A percentile compares a stretch with the other conserved stretches of the same genome.
These are phyloP conservation scores for Epinephelus awoara DNA, from an alignment of 2,797 vertebrate species.

Conservation along the genomic window DNA sequence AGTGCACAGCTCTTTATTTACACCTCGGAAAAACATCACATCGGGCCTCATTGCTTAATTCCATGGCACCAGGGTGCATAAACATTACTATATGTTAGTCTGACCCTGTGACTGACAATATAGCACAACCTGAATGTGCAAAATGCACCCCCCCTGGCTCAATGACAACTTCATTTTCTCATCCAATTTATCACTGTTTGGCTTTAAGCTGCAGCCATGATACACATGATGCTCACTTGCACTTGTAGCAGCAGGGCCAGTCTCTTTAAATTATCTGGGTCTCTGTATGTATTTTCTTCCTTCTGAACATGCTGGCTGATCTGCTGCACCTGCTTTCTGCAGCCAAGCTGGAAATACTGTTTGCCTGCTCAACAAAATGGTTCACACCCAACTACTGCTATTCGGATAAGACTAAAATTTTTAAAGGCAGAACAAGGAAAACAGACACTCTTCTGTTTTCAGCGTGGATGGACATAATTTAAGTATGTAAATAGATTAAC, in stretches of 20 bases:
- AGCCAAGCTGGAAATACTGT: constrained; percentile 38
- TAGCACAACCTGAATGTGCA: constrained; percentile 52
- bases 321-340: constrained; percentile 37
- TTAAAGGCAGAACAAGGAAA: constrained; percentile 7
- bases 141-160: constrained; percentile 52
- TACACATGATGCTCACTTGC: constrained; percentile 48
- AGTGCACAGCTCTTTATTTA: constrained; percentile 44
- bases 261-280: constrained; percentile 54
- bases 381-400: constrained; percentile 41
- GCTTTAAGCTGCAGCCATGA: constrained; percentile 57
- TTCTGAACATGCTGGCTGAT: constrained; percentile 25
- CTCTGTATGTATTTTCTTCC: constrained; percentile 42
- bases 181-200: constrained; percentile 70
- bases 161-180: constrained; percentile 69
- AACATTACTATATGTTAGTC: constrained; percentile 40
- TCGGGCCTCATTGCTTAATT: constrained; percentile 28
- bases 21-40: constrained; percentile 32
- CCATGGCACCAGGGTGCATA: constrained; percentile 22
- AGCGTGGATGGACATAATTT: constrained; percentile 44
- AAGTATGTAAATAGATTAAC: constrained; percentile 62
- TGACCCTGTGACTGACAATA: constrained; percentile 55
- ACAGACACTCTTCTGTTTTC: constrained; percentile 39
- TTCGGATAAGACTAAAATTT: constrained; percentile 27
- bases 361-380: constrained; percentile 43
- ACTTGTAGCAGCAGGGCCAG: constrained; percentile 43